Conservation (phyloP, 2,113 vertebrate genomes). For the Psilopsiagon aurifrons region DNA sequence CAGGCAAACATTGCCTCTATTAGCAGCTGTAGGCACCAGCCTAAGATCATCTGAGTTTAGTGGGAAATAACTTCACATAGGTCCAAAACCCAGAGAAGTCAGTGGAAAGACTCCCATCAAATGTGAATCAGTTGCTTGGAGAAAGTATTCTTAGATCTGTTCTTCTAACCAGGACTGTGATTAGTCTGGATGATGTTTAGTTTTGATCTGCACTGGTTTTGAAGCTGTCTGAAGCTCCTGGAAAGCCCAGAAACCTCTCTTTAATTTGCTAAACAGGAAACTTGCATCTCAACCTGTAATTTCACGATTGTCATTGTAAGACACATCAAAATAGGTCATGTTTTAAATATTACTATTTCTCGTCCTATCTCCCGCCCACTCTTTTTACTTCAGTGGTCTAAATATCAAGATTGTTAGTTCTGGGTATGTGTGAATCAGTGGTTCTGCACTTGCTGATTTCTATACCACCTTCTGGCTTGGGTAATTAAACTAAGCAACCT, state of each 20-base stretch:
- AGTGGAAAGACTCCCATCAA: not conserved
- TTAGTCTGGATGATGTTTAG: not conserved
- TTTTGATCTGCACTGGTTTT: not conserved
- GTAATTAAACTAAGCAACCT: not conserved
- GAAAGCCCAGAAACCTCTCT: slow-evolving; percentile 22
- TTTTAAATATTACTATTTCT: not conserved
- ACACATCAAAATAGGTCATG: not conserved
- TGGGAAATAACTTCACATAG: not conserved
- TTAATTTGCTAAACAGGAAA: slow-evolving; percentile 46
- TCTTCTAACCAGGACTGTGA: not conserved
- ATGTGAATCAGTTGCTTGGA: not conserved
- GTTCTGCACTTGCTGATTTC: not conserved
- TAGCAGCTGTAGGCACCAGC: not conserved
- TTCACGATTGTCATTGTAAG: not conserved
- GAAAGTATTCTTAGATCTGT: not conserved
- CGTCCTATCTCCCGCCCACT: not conserved
- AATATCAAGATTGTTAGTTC: slow-evolving; percentile 19
- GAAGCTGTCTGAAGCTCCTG: not conserved
- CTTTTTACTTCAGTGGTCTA: slow-evolving; percentile 2
- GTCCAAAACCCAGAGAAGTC: not conserved
- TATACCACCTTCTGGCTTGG: not conserved
- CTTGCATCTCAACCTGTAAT: slow-evolving; percentile 1
- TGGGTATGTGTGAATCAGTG: not conserved
- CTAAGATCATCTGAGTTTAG: not conserved
- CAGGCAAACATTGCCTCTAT: slow-evolving; percentile 1